A percentile compares a stretch with the other conserved stretches of the same genome.
phyloP scores from a whole-genome alignment of 1,140 invertebrate genomes.

The Cherax quadricarinatus region DNA sequence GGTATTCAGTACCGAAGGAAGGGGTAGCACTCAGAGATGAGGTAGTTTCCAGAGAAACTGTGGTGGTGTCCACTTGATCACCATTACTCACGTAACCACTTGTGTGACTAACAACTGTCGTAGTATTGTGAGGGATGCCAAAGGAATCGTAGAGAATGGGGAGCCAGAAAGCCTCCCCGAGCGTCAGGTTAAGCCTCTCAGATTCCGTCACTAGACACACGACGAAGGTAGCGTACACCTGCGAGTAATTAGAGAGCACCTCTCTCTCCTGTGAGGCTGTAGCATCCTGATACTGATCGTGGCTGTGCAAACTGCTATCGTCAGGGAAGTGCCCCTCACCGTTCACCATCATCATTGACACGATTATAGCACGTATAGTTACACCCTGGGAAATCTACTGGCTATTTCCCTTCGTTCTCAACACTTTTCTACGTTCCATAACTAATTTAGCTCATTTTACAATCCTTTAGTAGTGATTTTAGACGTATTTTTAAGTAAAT shows the following conservation, averaged over 20 bases:
- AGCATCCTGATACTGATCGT: background rate
- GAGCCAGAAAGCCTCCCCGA: constrained; percentile 33
- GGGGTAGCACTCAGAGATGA: too few relatives aligned
- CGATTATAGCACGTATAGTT: background rate
- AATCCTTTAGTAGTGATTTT: background rate
- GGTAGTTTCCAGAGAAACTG: background rate
- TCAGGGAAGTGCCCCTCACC: background rate
- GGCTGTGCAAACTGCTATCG: background rate
- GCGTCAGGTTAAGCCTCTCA: background rate
- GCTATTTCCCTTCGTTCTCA: background rate
- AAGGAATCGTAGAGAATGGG: constrained; percentile 23
- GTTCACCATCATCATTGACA: background rate
- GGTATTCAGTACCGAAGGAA: background rate
- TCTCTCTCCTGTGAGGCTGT: background rate
- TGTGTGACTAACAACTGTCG: background rate
- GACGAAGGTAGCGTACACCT: constrained; percentile 27
- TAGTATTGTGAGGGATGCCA: background rate
- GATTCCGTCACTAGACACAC: constrained; percentile 21
- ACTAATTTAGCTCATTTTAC: too few relatives aligned
- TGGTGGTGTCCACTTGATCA: background rate
- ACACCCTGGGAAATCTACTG: background rate
- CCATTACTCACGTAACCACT: background rate
- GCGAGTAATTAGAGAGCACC: constrained; percentile 7
- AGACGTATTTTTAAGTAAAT: background rate
- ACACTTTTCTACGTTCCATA: too few relatives aligned